Evolutionary conservation across 2,113 vertebrate genomes (phyloP).

Genomic region (Ceyx margarethae): DNA sequence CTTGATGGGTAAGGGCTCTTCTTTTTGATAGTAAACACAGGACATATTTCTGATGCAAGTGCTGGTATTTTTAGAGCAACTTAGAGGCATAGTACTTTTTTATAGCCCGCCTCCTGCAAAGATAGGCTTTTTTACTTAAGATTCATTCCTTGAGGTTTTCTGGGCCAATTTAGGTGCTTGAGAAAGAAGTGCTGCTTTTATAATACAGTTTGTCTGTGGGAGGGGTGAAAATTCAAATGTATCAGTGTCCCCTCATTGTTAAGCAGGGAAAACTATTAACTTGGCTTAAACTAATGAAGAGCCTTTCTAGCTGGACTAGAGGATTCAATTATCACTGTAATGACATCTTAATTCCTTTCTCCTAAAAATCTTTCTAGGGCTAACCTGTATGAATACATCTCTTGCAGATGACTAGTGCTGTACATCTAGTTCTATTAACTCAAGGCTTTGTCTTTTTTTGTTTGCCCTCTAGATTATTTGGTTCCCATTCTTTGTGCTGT

Average conservation of each 20-base stretch:
- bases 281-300: neutral
- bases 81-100: neutral
- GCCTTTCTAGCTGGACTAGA: neutral
- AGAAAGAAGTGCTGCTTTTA: neutral
- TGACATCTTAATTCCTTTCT: neutral
- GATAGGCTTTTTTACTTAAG: no score
- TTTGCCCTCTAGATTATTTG: constrained; percentile 81
- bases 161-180: neutral
- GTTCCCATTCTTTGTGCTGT: constrained; percentile 83
- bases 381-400: neutral
- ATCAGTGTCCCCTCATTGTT: neutral
- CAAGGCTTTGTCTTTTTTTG: neutral
- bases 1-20: neutral
- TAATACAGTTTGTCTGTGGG: neutral
- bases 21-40: neutral
- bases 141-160: neutral
- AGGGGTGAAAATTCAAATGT: neutral
- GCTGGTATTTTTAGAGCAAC: neutral
- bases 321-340: neutral
- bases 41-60: neutral
- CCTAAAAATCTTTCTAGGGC: neutral
- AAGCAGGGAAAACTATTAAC: neutral
- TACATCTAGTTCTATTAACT: neutral
- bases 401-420: neutral
- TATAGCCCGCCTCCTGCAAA: neutral